Evolutionary conservation across 1,140 invertebrate species (phyloP), one percentile per base, ranked within the genome.

Genomic region (Leucophenga varia): DNA sequence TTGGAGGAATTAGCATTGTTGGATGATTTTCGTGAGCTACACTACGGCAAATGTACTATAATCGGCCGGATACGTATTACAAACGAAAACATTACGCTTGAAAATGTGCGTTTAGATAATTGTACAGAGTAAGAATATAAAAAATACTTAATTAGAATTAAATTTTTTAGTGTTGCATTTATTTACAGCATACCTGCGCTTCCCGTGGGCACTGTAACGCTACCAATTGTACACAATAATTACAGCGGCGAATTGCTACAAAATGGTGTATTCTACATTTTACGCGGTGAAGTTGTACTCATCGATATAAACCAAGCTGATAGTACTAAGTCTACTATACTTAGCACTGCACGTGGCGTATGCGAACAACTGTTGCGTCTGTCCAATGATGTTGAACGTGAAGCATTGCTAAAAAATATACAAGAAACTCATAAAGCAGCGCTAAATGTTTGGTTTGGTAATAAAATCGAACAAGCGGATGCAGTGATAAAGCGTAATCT

Each of bases 1-100:
- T 61, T 72, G 1, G 68, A 72, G 37, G 68, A 72, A 25, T 13
- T 72, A 14, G 54, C 22, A 7, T 41, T 72, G 12, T 54, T 63
- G 19, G 19, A 42, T 1, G 54, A 64, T 31, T 72, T 55, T 20
- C 35, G 25, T 3, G 34, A 45, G 2, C 7, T 72, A 1, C 68
- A 72, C 18, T 71, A 58, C 47, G 68, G 68, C 0, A 57, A 65
- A 28, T 68, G 64, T 39, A 40, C 57, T 14, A 30, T 72, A 12
- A 60, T 68, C 43, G 68, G 68, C 9, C 50, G 64, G 18, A 36
- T 67, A 3, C 20, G 36, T 13, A 16, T 46, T 0, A n/a, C 47
- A 18, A 14, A 47, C 2, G 43, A 55, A 14, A 30, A 52, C 16
- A 49, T 51, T 30, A 28, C 30, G 3, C 20, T 72, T 13, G 54